Conservation (phyloP, 2,888 invertebrate genomes). For the Digitonthophagus gazella region DNA sequence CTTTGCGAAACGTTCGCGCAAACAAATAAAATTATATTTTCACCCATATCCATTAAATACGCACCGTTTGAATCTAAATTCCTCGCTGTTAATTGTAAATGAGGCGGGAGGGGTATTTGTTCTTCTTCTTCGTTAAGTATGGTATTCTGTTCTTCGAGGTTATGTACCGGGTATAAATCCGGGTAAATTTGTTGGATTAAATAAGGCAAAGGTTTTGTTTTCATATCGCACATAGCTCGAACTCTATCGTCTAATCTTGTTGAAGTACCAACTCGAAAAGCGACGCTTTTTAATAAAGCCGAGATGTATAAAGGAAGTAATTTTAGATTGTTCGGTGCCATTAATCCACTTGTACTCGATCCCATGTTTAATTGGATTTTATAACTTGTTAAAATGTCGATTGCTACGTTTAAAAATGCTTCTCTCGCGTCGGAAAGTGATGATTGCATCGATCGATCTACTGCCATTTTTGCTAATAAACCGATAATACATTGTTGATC, state of each 20-base stretch:
- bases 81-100: slow-evolving; percentile 82
- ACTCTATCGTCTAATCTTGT: slow-evolving; percentile 92
- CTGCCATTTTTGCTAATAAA: slow-evolving; percentile 95
- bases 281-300: slow-evolving; percentile 84
- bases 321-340: slow-evolving; percentile 74
- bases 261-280: slow-evolving; percentile 84
- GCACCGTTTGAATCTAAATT: slow-evolving; percentile 82
- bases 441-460: slow-evolving; percentile 83
- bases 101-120: slow-evolving; percentile 65
- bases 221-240: slow-evolving; percentile 90
- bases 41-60: slow-evolving; percentile 88
- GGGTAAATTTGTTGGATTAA: slow-evolving; percentile 88
- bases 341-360: slow-evolving; percentile 60
- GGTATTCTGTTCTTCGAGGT: slow-evolving; percentile 53
- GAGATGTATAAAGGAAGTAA: slow-evolving; percentile 86
- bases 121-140: slow-evolving; percentile 45
- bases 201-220: slow-evolving; percentile 76
- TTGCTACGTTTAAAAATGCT: slow-evolving; percentile 91
- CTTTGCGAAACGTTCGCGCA: slow-evolving; percentile 74
- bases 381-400: slow-evolving; percentile 82
- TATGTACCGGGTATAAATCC: slow-evolving; percentile 84
- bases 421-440: slow-evolving; percentile 92
- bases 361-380: slow-evolving; percentile 65
- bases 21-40: slow-evolving; percentile 77
- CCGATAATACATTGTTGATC: slow-evolving; percentile 94